These are phyloP conservation scores for Apodemia mormo DNA, from an alignment of 2,888 invertebrate species.

Conservation along the genomic window DNA sequence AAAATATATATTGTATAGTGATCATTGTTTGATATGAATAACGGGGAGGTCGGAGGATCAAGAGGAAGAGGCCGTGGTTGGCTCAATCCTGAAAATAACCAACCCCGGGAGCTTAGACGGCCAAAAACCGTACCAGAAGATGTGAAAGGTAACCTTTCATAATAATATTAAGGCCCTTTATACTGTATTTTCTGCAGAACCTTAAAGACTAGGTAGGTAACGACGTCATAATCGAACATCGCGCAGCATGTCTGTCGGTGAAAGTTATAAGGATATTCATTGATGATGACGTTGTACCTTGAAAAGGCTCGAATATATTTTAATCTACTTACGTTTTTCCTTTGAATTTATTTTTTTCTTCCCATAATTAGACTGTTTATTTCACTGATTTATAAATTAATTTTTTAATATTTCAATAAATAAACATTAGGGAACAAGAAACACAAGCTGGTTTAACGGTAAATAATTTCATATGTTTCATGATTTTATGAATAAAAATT, in stretches of 20 bases:
- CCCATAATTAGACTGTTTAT: no score
- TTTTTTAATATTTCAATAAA: no score
- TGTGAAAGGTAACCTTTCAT: constrained; percentile 55
- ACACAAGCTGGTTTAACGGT: no score
- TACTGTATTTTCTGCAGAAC: neutral
- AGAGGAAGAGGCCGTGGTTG: constrained; percentile 78
- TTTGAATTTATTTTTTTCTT: no score
- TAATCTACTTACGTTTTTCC: neutral
- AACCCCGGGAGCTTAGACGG: constrained; percentile 72
- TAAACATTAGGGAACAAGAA: no score
- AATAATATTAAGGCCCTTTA: neutral
- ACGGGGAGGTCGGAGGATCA: constrained; percentile 76
- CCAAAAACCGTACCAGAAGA: constrained; percentile 64
- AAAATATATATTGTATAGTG: constrained; percentile 43
- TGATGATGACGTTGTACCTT: constrained; percentile 69
- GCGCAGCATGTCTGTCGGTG: constrained; percentile 59
- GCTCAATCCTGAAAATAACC: constrained; percentile 68
- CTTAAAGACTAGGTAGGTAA: neutral
- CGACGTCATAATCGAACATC: constrained; percentile 21
- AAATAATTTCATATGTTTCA: neutral
- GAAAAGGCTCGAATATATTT: constrained; percentile 32
- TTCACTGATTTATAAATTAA: no score
- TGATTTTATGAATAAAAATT: no score
- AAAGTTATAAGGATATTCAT: constrained; percentile 72
- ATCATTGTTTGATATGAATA: constrained; percentile 66